Evolutionary conservation across 1,140 invertebrate genomes (phyloP), one percentile per base, ranked within the genome.

Genomic region (Matsumurasca onukii): DNA sequence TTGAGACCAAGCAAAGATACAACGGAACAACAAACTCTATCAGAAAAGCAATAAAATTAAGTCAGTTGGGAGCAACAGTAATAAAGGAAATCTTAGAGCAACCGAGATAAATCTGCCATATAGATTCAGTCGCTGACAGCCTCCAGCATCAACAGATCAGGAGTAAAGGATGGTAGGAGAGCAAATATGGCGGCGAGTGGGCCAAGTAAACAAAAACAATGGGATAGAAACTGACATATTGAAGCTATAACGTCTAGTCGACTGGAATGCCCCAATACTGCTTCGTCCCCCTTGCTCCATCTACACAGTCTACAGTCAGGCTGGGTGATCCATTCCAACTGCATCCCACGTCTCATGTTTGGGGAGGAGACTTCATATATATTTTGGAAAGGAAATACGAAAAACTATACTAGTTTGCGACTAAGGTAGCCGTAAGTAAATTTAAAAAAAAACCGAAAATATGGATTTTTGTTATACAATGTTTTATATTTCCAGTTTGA

Each of bases 121-220:
- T 59, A 59, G 30, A 59, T 59, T 22, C 55, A 59, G 55, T 59
- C 25, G 55, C 24, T 59, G 55, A 59, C 55, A n/a, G 22, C 25
- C 15, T 27, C 24, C 15, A 59, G 30, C 25, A 59, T 59, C 55
- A 59, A 59, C 55, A 59, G 55, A 59, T 59, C 55, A 13, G 55
- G 30, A 59, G 30, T 59, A 59, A 59, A 59, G 30, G 55, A 59
- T 59, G 55, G 55, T 24, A 22, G 2, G 55, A 5, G 55, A 59
- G 49, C 24, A 51, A n/a, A n/a, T n/a, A n/a, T n/a, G n/a, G n/a
- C n/a, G 34, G 34, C 34, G 34, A 39, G 34, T 39, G 34, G 34
- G 55, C 55, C 55, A 59, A 59, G 55, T 59, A 59, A 59, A 59
- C 55, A 59, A 59, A 59, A 59, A 59, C 55, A 59, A 59, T 59